Evolutionary conservation across 1,140 invertebrate genomes (phyloP).

Genomic region (Venturia canescens): DNA sequence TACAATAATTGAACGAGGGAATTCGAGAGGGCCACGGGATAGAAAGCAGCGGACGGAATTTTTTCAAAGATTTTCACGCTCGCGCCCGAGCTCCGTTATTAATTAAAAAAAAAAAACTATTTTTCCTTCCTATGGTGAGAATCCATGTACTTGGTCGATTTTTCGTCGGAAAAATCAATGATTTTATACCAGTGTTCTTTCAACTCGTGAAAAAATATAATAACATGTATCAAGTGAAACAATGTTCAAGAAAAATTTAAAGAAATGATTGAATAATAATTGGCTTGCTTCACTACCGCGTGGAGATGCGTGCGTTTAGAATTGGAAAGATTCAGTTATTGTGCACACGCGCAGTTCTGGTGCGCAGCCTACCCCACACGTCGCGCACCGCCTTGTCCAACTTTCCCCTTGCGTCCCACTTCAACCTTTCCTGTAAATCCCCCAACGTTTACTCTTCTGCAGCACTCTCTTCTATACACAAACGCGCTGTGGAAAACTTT

Average conservation of each 20-base stretch:
- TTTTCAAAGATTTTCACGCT: background rate
- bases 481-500: slow-evolving; percentile 59
- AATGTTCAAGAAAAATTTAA: background rate
- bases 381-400: background rate
- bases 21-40: background rate
- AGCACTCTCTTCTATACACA: background rate
- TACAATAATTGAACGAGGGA: background rate
- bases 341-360: background rate
- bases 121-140: no score
- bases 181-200: no score
- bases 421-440: background rate
- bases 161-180: no score
- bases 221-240: background rate
- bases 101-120: no score
- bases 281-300: background rate
- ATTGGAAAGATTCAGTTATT: background rate
- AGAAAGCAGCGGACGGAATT: background rate
- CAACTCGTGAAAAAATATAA: no score
- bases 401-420: slow-evolving; percentile 46
- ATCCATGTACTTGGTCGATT: no score
- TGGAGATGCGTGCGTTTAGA: background rate
- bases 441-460: background rate
- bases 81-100: background rate
- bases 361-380: background rate
- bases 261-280: background rate